These are phyloP conservation scores for Brenthis hecate DNA, from an alignment of 2,888 invertebrate species.

Conservation along the genomic window DNA sequence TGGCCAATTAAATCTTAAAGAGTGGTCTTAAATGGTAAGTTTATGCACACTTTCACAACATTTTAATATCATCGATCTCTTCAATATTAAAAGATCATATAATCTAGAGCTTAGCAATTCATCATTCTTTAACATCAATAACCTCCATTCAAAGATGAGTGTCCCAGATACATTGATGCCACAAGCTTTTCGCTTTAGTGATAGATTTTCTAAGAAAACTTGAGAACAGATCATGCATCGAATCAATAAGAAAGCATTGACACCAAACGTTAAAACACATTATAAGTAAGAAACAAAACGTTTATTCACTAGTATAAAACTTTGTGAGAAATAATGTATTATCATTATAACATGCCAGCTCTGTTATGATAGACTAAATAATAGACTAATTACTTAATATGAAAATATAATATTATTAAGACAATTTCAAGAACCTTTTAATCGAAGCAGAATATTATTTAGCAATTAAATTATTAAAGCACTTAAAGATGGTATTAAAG, in stretches of 20 bases:
- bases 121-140: conserved; percentile 35
- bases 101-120: conserved; percentile 27
- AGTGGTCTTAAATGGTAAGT: too few species aligned
- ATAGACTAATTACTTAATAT: too few species aligned
- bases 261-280: neutral
- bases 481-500: too few species aligned
- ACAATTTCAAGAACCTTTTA: too few species aligned
- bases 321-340: too few species aligned
- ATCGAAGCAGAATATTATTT: too few species aligned
- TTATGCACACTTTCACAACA: conserved; percentile 1
- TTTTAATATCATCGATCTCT: conserved; percentile 17
- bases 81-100: conserved; percentile 23
- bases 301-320: too few species aligned
- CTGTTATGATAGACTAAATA: too few species aligned
- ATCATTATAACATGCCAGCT: too few species aligned
- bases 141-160: conserved; percentile 28
- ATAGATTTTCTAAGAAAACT: conserved; percentile 10
- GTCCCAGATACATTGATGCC: conserved; percentile 28
- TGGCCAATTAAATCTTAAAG: too few species aligned
- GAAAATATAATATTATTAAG: too few species aligned
- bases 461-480: too few species aligned
- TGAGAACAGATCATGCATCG: conserved; percentile 7
- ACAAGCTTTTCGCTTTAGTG: conserved; percentile 21
- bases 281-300: neutral
- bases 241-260: conserved; percentile 4